These are phyloP conservation scores for Sinopyrophorus schimmeli DNA, from an alignment of 2,888 invertebrate genomes.

Conservation along the genomic window DNA sequence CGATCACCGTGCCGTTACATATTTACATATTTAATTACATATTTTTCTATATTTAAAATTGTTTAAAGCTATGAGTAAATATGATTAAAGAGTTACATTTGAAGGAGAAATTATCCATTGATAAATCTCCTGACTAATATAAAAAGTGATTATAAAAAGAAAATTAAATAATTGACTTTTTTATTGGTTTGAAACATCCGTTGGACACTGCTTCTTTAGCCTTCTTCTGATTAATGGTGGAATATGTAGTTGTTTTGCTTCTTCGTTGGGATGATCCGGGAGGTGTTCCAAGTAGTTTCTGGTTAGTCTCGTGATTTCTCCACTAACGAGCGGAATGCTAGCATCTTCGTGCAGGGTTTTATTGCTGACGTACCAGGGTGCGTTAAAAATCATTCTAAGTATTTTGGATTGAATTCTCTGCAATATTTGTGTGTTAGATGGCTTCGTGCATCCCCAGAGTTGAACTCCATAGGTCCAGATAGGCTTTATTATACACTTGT, in stretches of 20 bases:
- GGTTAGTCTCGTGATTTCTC: slow-evolving; percentile 1
- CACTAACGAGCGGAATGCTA: too few species aligned
- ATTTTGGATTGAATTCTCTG: slow-evolving; percentile 10
- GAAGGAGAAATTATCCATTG: background rate
- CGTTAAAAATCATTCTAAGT: slow-evolving; percentile 6
- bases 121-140: background rate
- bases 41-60: too few species aligned
- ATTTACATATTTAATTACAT: too few species aligned
- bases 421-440: slow-evolving; percentile 5
- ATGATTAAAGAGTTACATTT: too few species aligned
- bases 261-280: slow-evolving; percentile 3
- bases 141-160: background rate
- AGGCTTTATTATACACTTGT: slow-evolving; percentile 12
- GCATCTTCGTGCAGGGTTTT: too few species aligned
- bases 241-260: slow-evolving; percentile 5
- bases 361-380: slow-evolving; percentile 10
- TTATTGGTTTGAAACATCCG: slow-evolving; percentile 2
- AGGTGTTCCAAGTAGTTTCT: slow-evolving; percentile 9
- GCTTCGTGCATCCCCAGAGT: slow-evolving; percentile 8
- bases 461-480: slow-evolving; percentile 10
- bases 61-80: too few species aligned
- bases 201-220: background rate
- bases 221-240: background rate
- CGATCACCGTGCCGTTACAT: too few species aligned
- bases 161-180: too few species aligned